A percentile compares a stretch with the other conserved stretches of the same genome.
These are phyloP conservation scores for Amphilophus citrinellus DNA, from an alignment of 2,113 vertebrate genomes.

Conservation along the genomic window DNA sequence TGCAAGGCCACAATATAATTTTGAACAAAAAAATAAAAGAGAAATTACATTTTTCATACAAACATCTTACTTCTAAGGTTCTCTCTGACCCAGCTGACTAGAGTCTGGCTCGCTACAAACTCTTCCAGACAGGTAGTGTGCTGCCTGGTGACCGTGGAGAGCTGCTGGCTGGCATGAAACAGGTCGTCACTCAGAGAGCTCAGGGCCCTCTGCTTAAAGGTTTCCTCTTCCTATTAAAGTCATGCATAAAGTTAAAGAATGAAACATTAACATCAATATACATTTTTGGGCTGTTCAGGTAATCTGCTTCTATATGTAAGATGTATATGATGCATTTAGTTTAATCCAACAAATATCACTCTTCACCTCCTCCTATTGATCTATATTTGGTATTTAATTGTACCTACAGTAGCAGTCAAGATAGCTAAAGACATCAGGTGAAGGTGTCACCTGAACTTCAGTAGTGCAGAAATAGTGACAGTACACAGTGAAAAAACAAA, in stretches of 20 bases:
- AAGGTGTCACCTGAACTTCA: no score
- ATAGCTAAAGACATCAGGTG: neutral
- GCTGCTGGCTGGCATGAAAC: slow-evolving; percentile 50
- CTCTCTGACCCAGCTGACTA: slow-evolving; percentile 75
- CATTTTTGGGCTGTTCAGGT: neutral
- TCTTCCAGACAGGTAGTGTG: slow-evolving; percentile 75
- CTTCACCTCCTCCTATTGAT: no score
- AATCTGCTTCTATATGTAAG: no score
- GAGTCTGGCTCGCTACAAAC: slow-evolving; percentile 65
- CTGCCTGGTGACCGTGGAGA: slow-evolving; percentile 61
- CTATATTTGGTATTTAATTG: neutral
- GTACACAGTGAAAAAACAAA: no score
- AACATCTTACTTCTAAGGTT: slow-evolving; percentile 66
- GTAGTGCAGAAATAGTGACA: no score
- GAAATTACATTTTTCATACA: neutral
- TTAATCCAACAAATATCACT: neutral
- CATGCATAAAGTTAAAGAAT: fast-evolving
- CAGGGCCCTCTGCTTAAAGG: slow-evolving; percentile 65
- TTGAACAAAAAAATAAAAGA: neutral
- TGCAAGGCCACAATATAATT: neutral
- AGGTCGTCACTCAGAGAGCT: slow-evolving; percentile 64
- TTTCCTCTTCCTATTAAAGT: slow-evolving; percentile 60
- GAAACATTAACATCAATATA: neutral
- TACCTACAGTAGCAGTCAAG: neutral
- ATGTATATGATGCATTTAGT: no score